phyloP scores from a whole-genome alignment of 2,888 invertebrate species.

The Acronicta aceris region DNA sequence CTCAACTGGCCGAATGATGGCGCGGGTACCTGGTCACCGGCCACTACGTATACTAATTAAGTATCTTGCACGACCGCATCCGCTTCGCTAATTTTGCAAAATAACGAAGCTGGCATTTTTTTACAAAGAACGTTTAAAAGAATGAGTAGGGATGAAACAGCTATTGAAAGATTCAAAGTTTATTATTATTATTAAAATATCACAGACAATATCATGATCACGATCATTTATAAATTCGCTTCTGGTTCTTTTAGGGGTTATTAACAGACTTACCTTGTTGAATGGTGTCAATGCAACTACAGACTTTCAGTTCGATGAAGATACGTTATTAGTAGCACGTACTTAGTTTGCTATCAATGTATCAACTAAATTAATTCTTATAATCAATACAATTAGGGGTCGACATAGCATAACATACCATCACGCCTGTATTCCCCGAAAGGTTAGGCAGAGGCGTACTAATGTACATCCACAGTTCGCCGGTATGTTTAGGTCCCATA shows the following conservation, averaged over 20 bases:
- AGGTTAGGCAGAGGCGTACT: no score
- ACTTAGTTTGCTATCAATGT: not conserved
- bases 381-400: constrained; percentile 19
- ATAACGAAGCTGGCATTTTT: constrained; percentile 21
- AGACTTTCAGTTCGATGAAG: constrained; percentile 35
- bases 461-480: no score
- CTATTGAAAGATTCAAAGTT: constrained; percentile 5
- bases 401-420: no score
- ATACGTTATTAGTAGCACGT: not conserved
- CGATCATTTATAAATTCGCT: constrained; percentile 29
- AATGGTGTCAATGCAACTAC: constrained; percentile 40
- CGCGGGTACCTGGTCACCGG: constrained; percentile 59
- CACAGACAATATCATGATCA: constrained; percentile 11
- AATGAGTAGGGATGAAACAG: constrained; percentile 5
- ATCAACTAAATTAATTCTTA: constrained; percentile 21
- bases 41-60: constrained; percentile 55
- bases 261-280: constrained; percentile 33
- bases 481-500: no score
- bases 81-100: constrained; percentile 63
- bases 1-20: constrained; percentile 63
- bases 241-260: constrained; percentile 29
- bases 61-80: constrained; percentile 65
- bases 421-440: no score
- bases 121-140: constrained; percentile 16
- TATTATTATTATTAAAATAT: constrained; percentile 6